Conservation (phyloP, 2,113 vertebrate genomes). For the Oreochromis tanganicae region DNA sequence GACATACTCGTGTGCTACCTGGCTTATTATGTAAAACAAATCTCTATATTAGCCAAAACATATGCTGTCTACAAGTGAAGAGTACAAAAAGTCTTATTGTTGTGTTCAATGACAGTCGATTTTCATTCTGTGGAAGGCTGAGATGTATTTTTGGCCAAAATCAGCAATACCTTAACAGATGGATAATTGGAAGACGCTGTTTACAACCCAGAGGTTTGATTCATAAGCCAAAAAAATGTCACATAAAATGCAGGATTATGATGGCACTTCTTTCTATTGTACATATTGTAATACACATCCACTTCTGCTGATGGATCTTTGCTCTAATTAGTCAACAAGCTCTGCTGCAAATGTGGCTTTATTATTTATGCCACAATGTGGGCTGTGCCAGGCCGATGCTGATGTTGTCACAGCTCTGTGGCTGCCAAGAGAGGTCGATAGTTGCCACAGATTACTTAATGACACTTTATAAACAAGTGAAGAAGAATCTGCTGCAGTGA, state of each 20-base stretch:
- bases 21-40: neutral
- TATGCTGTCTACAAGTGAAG: neutral
- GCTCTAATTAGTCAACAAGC: conserved; percentile 19
- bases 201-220: neutral
- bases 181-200: neutral
- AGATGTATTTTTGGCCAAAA: neutral
- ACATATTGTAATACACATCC: neutral
- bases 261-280: neutral
- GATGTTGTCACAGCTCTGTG: neutral
- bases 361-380: conserved; percentile 11
- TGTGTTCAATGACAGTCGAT: neutral
- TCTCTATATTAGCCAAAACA: neutral
- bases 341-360: neutral
- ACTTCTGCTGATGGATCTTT: conserved; percentile 10
- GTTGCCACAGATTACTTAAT: neutral
- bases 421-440: neutral
- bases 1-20: neutral
- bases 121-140: neutral
- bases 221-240: neutral
- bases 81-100: neutral
- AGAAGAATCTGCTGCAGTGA: neutral
- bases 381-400: neutral
- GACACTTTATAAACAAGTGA: neutral
- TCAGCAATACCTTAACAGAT: neutral
- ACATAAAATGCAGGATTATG: neutral